These are phyloP conservation scores for Champsocephalus gunnari DNA, from an alignment of 2,797 vertebrate genomes.

Conservation along the genomic window DNA sequence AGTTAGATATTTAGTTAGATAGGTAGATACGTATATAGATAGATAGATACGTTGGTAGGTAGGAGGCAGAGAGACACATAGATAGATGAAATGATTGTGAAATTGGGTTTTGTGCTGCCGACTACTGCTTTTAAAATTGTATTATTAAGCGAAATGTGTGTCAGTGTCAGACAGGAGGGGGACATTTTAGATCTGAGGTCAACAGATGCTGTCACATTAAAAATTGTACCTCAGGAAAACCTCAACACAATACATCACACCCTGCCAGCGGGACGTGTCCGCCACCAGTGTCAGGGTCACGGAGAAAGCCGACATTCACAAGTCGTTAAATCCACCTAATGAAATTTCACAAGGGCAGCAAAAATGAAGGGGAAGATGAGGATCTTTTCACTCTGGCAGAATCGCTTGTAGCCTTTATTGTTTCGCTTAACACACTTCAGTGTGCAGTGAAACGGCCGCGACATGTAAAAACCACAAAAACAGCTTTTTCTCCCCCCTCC, in stretches of 20 bases:
- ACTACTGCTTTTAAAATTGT: slow-evolving; percentile 59
- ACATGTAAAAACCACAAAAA: slow-evolving; percentile 73
- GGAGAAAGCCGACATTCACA: slow-evolving; percentile 77
- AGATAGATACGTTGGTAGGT: too few relatives aligned
- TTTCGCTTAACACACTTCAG: slow-evolving; percentile 54
- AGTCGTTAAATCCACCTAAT: slow-evolving; percentile 84
- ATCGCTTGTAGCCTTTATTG: slow-evolving; percentile 70
- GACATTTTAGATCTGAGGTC: slow-evolving; percentile 71
- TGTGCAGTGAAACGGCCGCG: slow-evolving; percentile 54
- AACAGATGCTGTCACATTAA: slow-evolving; percentile 77
- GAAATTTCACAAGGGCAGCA: slow-evolving; percentile 82
- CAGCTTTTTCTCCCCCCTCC: slow-evolving; percentile 37
- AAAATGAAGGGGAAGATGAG: slow-evolving; percentile 72
- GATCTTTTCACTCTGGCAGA: slow-evolving; percentile 70
- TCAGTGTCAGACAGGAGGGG: slow-evolving; percentile 47
- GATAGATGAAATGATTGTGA: background rate
- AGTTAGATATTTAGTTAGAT: background rate
- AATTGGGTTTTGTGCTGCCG: slow-evolving; percentile 15
- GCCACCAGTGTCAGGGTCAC: slow-evolving; percentile 79
- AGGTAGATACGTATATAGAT: too few relatives aligned
- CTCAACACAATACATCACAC: slow-evolving; percentile 78
- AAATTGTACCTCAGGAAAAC: slow-evolving; percentile 72
- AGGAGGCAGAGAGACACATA: too few relatives aligned
- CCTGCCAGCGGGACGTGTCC: slow-evolving; percentile 68
- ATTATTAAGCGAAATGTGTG: slow-evolving; percentile 60